Percentiles rank a stretch among this genome's conserved stretches.
Evolutionary conservation across 2,113 vertebrate genomes (phyloP).

Genomic region (Halichoeres trimaculatus): DNA sequence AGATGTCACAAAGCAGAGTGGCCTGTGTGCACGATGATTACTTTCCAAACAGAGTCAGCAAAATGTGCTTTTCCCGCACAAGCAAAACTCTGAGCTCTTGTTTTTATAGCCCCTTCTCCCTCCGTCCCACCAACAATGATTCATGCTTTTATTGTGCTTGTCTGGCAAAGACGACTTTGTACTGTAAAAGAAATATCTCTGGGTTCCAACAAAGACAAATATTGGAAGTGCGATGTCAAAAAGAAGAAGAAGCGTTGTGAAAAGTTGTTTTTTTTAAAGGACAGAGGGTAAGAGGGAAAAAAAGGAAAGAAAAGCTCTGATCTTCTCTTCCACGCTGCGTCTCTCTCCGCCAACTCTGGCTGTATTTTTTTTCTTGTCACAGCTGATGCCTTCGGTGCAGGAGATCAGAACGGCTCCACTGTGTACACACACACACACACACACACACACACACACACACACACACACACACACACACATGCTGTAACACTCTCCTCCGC

Average conservation of each 20-base stretch:
- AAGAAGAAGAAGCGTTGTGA: conserved; percentile 5
- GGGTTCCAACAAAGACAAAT: conserved; percentile 26
- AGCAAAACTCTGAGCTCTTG: conserved; percentile 7
- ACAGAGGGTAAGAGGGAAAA: neutral
- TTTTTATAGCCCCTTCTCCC: conserved; percentile 18
- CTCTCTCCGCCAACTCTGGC: conserved; percentile 44
- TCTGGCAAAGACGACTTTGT: conserved; percentile 28
- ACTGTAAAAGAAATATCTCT: conserved; percentile 16
- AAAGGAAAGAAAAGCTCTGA: conserved; percentile 31
- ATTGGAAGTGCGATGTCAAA: conserved; percentile 29
- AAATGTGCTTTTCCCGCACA: neutral
- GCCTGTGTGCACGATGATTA: conserved; percentile 26
- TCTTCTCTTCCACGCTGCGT: conserved; percentile 37
- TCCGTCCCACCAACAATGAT: conserved; percentile 22
- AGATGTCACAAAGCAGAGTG: conserved; percentile 26
- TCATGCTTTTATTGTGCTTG: conserved; percentile 27
- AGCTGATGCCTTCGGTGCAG: conserved; percentile 50
- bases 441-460: conserved; percentile 12
- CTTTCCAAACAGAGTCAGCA: neutral
- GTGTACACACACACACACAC: conserved; percentile 26
- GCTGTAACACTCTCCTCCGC: conserved; percentile 52
- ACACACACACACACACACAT: conserved; percentile 20
- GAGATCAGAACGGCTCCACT: conserved; percentile 57
- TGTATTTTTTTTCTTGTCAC: conserved; percentile 47
- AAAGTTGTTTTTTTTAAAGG: conserved; percentile 17